Evolutionary conservation across 1,140 invertebrate species (phyloP).

Genomic region (Aphidius gifuensis): DNA sequence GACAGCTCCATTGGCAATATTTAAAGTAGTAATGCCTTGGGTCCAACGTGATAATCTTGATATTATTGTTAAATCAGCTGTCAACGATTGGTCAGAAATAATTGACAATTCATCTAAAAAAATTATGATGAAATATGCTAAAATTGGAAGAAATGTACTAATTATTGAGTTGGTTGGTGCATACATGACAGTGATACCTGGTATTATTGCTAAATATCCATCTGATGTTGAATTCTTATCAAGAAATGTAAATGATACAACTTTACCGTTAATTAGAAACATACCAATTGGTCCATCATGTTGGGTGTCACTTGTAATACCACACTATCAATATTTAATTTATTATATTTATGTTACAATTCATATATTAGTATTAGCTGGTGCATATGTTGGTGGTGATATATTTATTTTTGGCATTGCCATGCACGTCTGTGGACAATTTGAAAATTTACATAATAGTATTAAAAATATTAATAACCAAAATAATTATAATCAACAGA

Average conservation of each 20-base stretch:
- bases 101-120: neutral
- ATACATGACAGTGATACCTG: too few relatives aligned
- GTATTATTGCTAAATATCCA: neutral
- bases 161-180: slow-evolving; percentile 1
- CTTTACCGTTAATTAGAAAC: neutral
- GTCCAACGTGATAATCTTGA: neutral
- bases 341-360: slow-evolving; percentile 6
- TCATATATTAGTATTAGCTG: neutral
- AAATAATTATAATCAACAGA: neutral
- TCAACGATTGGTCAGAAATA: neutral
- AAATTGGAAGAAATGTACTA: neutral
- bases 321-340: neutral
- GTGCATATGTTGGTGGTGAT: slow-evolving; percentile 15
- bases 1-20: neutral
- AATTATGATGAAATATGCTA: slow-evolving; percentile 7
- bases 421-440: slow-evolving; percentile 22
- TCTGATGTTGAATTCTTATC: neutral
- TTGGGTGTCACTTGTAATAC: slow-evolving; percentile 6
- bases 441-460: slow-evolving; percentile 2
- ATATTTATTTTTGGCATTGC: slow-evolving; percentile 13
- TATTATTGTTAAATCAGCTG: slow-evolving; percentile 1
- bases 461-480: slow-evolving; percentile 3
- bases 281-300: slow-evolving; percentile 15
- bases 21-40: slow-evolving; percentile 2
- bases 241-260: neutral